Percentiles rank a stretch among this genome's conserved stretches.
phyloP scores from a whole-genome alignment of 2,888 invertebrate genomes.

The Neria commutata region DNA sequence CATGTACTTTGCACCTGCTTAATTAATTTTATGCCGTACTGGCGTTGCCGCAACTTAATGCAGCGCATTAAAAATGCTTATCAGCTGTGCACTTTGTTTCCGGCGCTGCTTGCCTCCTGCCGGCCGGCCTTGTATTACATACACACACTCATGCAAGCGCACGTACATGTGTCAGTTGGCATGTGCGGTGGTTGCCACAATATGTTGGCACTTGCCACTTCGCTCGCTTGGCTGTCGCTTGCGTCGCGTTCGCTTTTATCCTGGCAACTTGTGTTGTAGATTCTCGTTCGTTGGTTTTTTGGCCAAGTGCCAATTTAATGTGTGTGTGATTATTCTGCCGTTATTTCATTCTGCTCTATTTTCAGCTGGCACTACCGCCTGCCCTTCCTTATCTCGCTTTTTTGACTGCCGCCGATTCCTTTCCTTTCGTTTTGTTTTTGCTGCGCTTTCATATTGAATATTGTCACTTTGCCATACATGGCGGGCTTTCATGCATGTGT shows the following conservation, averaged over 20 bases:
- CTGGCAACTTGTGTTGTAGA: too few species aligned
- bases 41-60: constrained; percentile 24
- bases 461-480: constrained; percentile 59
- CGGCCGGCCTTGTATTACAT: too few species aligned
- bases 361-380: neutral
- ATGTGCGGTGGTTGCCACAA: constrained; percentile 1
- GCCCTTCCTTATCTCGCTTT: neutral
- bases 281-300: constrained; percentile 20
- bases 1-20: constrained; percentile 20
- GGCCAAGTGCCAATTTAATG: constrained; percentile 54
- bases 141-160: constrained; percentile 13
- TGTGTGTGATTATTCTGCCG: constrained; percentile 56
- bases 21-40: constrained; percentile 35
- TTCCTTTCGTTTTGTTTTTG: constrained; percentile 23
- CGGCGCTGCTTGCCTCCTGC: neutral
- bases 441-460: constrained; percentile 46
- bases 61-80: constrained; percentile 39
- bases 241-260: constrained; percentile 23
- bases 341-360: constrained; percentile 37
- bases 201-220: neutral
- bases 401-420: neutral
- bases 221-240: constrained; percentile 15
- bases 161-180: constrained; percentile 15
- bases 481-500: too few species aligned
- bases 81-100: constrained; percentile 26